phyloP scores from a whole-genome alignment of 2,113 vertebrate genomes.

The Hippopotamus amphibius region DNA sequence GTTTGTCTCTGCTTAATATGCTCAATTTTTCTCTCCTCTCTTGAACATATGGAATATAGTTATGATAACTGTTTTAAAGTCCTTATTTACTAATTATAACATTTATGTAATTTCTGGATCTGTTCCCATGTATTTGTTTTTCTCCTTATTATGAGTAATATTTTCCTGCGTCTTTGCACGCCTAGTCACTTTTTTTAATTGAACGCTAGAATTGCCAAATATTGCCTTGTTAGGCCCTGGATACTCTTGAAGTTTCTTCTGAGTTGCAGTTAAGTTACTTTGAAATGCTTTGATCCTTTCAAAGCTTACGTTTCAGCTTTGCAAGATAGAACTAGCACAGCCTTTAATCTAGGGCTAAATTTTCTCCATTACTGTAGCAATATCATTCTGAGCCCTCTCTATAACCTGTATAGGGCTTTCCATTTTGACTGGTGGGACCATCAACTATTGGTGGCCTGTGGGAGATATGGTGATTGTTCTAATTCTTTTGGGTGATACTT shows the following conservation, averaged over 20 bases:
- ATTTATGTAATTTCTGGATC: background rate
- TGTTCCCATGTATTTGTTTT: background rate
- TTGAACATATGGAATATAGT: background rate
- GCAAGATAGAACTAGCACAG: background rate
- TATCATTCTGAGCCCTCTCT: background rate
- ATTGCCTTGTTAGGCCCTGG: background rate
- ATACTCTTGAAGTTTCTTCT: slow-evolving; percentile 28
- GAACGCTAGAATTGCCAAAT: background rate
- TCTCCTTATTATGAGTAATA: background rate
- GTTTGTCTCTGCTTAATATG: background rate
- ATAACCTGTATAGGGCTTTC: background rate
- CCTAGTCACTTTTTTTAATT: background rate
- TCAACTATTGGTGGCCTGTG: background rate
- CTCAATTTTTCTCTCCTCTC: background rate
- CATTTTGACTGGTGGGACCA: background rate
- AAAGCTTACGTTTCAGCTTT: slow-evolving; percentile 13
- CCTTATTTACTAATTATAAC: background rate
- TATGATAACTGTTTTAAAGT: background rate
- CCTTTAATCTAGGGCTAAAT: background rate
- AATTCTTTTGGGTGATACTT: background rate
- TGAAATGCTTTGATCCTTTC: background rate
- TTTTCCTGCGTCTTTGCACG: background rate
- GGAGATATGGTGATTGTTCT: background rate
- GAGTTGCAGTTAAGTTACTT: slow-evolving; percentile 10
- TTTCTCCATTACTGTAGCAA: background rate